Evolutionary conservation across 35 echinoderm and acorn worm genomes (phyloP).

Genomic region (Ptychodera flava): DNA sequence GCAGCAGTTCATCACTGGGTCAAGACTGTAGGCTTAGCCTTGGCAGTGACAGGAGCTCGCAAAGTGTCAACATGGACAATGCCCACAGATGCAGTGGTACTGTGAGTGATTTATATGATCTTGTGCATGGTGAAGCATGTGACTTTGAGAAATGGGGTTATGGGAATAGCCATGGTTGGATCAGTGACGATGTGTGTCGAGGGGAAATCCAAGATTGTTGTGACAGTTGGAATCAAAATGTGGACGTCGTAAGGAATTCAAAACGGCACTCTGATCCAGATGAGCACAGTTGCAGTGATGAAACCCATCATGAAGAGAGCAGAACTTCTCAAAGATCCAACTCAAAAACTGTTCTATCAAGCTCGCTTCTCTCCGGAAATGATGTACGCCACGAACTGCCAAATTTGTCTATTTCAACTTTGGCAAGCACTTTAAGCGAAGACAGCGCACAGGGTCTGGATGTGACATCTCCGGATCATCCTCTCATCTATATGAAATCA

Average conservation of each 20-base stretch:
- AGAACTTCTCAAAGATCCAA: too few relatives aligned
- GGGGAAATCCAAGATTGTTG: background rate
- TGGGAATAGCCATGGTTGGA: background rate
- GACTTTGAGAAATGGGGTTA: too few relatives aligned
- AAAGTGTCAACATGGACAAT: background rate
- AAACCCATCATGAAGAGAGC: too few relatives aligned
- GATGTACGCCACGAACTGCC: background rate
- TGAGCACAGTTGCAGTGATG: background rate
- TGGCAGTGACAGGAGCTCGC: too few relatives aligned
- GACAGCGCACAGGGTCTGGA: slow-evolving; percentile 52
- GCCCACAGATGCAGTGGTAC: background rate
- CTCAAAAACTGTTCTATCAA: background rate
- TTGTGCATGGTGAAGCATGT: background rate
- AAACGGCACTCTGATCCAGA: background rate
- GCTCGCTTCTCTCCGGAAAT: background rate
- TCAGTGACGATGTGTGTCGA: background rate
- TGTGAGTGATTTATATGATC: background rate
- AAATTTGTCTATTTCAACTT: slow-evolving; percentile 5
- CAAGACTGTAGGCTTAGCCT: too few relatives aligned
- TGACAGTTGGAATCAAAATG: background rate
- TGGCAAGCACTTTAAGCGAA: background rate
- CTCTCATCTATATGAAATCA: slow-evolving; percentile 29
- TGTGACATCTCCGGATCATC: slow-evolving; percentile 79
- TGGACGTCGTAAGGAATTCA: background rate
- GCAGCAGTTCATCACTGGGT: background rate